A percentile compares a stretch with the other conserved stretches of the same genome.
These are phyloP conservation scores for Chrysocyon brachyurus DNA, from an alignment of 2,797 vertebrate species.

Conservation along the genomic window DNA sequence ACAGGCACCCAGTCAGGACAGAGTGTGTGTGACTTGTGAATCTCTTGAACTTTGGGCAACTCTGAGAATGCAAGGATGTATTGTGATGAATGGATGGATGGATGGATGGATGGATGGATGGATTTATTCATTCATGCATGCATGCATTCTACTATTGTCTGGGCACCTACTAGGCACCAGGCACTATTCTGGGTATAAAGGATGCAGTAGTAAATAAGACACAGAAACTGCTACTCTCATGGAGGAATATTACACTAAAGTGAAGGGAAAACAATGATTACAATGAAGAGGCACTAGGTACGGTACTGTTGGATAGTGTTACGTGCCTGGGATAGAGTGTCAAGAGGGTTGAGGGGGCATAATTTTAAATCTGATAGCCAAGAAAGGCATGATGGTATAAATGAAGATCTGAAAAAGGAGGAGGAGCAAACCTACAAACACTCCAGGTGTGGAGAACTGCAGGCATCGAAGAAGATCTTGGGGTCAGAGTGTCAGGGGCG, in stretches of 20 bases:
- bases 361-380: neutral
- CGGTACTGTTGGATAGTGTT: neutral
- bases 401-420: neutral
- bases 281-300: neutral
- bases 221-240: neutral
- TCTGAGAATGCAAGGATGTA: neutral
- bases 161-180: neutral
- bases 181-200: neutral
- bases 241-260: neutral
- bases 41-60: neutral
- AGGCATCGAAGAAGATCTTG: no score
- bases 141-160: neutral
- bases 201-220: neutral
- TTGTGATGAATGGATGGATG: neutral
- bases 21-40: neutral
- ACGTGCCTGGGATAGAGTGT: neutral
- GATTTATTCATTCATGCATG: no score
- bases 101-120: no score
- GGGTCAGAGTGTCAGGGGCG: accelerated
- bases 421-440: neutral
- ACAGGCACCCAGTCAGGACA: neutral
- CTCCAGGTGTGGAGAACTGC: neutral
- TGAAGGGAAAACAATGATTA: neutral
- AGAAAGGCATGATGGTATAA: neutral
- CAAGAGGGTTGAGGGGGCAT: neutral